Evolutionary conservation across 92 coral and sea anemone species (phyloP).

Genomic region (Phymanthus crucifer): DNA sequence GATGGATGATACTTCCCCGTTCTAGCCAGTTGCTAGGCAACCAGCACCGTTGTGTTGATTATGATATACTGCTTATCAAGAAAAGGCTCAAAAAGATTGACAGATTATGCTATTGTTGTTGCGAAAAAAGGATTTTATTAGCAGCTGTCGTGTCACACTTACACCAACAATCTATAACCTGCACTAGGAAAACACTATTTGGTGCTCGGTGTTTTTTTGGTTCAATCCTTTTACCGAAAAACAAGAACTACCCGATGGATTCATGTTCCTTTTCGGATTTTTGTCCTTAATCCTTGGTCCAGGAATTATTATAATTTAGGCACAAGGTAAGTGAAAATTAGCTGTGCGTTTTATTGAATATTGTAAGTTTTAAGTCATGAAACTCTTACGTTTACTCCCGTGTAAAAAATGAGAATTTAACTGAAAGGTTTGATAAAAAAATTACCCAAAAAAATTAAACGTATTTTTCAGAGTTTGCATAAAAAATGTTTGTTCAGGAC

Average conservation of each 20-base stretch:
- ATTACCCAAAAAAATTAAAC: no score
- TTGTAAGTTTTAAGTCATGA: not conserved
- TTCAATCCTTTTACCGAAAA: not conserved
- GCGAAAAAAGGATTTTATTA: not conserved
- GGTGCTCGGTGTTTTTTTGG: no score
- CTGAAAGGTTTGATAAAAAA: no score
- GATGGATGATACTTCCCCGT: not conserved
- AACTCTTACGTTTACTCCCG: not conserved
- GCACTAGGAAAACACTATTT: not conserved
- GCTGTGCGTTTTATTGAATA: not conserved
- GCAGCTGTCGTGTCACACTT: not conserved
- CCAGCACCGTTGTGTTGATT: not conserved
- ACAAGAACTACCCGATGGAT: not conserved
- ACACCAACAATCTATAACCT: not conserved
- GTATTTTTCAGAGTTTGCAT: no score
- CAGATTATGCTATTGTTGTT: not conserved
- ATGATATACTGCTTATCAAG: not conserved
- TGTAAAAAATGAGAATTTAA: no score
- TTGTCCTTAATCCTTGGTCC: not conserved
- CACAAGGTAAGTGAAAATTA: not conserved
- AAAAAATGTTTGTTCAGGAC: no score
- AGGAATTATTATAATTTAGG: not conserved
- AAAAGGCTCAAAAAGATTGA: not conserved
- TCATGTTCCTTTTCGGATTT: no score
- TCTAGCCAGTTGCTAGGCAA: not conserved